Conservation (phyloP, 2,113 vertebrate genomes). For the Alouatta palliata region DNA sequence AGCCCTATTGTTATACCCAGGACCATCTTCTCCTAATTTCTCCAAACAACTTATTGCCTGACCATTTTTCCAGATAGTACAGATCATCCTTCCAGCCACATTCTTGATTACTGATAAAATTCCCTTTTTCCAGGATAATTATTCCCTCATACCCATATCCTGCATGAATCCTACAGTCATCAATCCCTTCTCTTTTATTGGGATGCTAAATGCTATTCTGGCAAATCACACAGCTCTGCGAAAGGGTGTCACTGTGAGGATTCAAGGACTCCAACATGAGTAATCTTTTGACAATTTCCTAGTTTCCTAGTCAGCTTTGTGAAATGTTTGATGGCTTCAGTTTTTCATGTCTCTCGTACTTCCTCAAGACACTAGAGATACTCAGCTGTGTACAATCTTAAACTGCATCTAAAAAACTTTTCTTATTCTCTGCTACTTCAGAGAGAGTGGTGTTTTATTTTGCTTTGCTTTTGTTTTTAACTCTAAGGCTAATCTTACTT, state of each 20-base stretch:
- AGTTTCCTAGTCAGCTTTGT: background rate
- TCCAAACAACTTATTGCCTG: background rate
- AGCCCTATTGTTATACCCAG: background rate
- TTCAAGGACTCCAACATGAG: background rate
- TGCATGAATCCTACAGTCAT: background rate
- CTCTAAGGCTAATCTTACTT: background rate
- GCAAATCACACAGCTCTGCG: background rate
- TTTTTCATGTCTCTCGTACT: background rate
- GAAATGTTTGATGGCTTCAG: background rate
- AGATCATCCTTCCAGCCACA: background rate
- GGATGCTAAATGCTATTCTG: fast-evolving
- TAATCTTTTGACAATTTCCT: background rate
- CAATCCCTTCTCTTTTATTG: background rate
- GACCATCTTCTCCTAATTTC: background rate
- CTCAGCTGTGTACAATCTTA: background rate
- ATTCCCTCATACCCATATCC: background rate
- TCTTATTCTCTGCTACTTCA: background rate
- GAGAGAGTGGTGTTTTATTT: background rate
- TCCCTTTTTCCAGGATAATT: background rate
- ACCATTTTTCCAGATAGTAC: background rate
- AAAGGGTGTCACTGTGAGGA: background rate
- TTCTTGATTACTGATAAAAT: background rate
- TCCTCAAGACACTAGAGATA: background rate
- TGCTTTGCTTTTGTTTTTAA: background rate
- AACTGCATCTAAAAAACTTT: background rate